These are phyloP conservation scores for Chaetura pelagica DNA, from an alignment of 2,113 vertebrate species.

Conservation along the genomic window DNA sequence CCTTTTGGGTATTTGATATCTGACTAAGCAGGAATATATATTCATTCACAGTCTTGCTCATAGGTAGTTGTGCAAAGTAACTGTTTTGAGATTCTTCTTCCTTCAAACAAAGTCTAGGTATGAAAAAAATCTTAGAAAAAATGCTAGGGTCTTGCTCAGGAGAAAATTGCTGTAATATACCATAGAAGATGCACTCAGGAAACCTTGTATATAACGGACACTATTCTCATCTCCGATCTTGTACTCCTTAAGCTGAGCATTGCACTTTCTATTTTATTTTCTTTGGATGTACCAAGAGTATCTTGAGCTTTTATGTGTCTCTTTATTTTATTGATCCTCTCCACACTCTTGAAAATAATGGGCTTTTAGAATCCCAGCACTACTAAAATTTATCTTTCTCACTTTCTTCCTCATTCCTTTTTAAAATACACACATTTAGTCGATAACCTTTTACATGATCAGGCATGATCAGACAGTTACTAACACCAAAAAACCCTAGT, in stretches of 20 bases:
- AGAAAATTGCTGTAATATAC: conserved; percentile 48
- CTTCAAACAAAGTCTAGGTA: not conserved
- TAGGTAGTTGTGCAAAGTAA: conserved; percentile 43
- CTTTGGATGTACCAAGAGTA: conserved; percentile 68
- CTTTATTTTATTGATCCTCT: conserved; percentile 79
- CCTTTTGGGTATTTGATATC: conserved; percentile 46
- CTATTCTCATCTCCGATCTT: not conserved
- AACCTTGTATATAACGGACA: conserved; percentile 26
- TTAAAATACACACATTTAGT: conserved; percentile 56
- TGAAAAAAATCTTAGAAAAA: conserved; percentile 60
- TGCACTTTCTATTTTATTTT: conserved; percentile 59
- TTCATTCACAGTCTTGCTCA: conserved; percentile 44
- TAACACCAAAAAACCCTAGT: not conserved
- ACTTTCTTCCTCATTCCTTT: conserved; percentile 63
- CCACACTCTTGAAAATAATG: conserved; percentile 77
- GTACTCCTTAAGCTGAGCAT: not conserved
- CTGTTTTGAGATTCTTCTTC: not conserved
- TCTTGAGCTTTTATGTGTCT: conserved; percentile 75
- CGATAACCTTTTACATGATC: conserved; percentile 57
- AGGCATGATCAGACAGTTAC: conserved; percentile 28
- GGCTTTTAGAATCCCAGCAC: conserved; percentile 73
- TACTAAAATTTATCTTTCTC: conserved; percentile 75
- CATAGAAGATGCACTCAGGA: not conserved
- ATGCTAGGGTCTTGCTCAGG: conserved; percentile 19
- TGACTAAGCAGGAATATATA: conserved; percentile 26